Evolutionary conservation across 2,888 invertebrate species (phyloP).

Genomic region (Drosophila vallismaia): DNA sequence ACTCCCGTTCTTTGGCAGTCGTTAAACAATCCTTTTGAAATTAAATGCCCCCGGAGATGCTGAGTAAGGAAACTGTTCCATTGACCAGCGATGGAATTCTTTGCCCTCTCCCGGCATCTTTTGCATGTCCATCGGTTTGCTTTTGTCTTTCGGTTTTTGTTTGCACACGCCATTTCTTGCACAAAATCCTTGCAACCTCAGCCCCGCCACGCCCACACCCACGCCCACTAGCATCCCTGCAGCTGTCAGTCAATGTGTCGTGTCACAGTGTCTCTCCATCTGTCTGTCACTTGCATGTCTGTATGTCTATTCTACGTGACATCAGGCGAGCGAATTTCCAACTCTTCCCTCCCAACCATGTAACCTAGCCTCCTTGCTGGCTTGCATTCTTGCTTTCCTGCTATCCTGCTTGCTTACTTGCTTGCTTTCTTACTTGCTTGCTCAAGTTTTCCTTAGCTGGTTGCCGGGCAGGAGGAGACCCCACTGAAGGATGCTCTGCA

Average conservation of each 20-base stretch:
- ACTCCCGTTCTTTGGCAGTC: conserved; percentile 1
- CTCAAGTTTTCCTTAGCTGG: conserved; percentile 45
- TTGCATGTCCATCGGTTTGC: conserved; percentile 72
- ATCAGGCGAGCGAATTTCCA: conserved; percentile 68
- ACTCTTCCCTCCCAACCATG: conserved; percentile 49
- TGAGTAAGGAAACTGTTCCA: conserved; percentile 33
- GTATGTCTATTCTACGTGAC: conserved; percentile 77
- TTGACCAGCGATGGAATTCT: conserved; percentile 33
- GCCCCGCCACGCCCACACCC: conserved; percentile 24
- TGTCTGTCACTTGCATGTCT: conserved; percentile 82
- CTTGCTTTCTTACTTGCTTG: conserved; percentile 24
- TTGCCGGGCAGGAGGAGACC: conserved; percentile 20
- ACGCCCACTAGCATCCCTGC: conserved; percentile 60
- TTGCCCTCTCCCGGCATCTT: conserved; percentile 18
- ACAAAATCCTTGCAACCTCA: conserved; percentile 68
- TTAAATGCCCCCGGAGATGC: conserved; percentile 37
- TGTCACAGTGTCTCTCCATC: conserved; percentile 81
- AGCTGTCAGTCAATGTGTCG: conserved; percentile 82
- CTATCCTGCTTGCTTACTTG: conserved; percentile 15
- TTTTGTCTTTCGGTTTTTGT: conserved; percentile 77
- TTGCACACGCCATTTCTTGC: conserved; percentile 76
- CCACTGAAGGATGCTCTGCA: conserved; percentile 60
- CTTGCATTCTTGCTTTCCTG: conserved; percentile 22
- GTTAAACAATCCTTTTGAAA: conserved; percentile 38
- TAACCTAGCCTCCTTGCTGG: conserved; percentile 8